Evolutionary conservation across 2,797 vertebrate genomes (phyloP).

Genomic region (Chrosomus eos): DNA sequence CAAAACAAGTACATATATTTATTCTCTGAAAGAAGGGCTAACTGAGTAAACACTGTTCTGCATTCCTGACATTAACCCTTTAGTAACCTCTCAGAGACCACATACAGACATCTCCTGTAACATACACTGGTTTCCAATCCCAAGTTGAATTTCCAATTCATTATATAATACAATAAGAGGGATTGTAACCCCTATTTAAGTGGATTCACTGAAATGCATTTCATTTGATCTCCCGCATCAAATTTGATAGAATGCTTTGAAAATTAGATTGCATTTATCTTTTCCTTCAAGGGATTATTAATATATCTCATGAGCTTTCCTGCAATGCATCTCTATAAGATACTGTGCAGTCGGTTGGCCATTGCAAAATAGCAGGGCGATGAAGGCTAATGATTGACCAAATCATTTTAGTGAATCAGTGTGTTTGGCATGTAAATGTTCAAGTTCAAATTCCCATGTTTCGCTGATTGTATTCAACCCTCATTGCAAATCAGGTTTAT

Average conservation of each 20-base stretch:
- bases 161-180: not conserved
- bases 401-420: no score
- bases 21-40: no score
- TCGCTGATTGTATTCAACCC: no score
- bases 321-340: not conserved
- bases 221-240: not conserved
- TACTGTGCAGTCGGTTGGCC: not conserved
- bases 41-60: no score
- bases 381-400: not conserved
- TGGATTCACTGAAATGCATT: conserved; percentile 3
- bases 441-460: no score
- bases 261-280: not conserved
- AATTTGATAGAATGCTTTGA: conserved; percentile 8
- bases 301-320: not conserved
- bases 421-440: no score
- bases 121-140: not conserved
- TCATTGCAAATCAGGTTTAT: no score
- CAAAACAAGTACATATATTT: no score
- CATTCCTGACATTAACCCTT: no score
- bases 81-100: not conserved
- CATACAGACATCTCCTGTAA: not conserved
- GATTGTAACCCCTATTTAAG: not conserved
- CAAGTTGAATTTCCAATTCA: no score
- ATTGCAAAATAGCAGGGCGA: not conserved
- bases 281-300: not conserved